Base-by-base conservation (phyloP, 2,113 vertebrate species). In the Regulus satrapa region DNA sequence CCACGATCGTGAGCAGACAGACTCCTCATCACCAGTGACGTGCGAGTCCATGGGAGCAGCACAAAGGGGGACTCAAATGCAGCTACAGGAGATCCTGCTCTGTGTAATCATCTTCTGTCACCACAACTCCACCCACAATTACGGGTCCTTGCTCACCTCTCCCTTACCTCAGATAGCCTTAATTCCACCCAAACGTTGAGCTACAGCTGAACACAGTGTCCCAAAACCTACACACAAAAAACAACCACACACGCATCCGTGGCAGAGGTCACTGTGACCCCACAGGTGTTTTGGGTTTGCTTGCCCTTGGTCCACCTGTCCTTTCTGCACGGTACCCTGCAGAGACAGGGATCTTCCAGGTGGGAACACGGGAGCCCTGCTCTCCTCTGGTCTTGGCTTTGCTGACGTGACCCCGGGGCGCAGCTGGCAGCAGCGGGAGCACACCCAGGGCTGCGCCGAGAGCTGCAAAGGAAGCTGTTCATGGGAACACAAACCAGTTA, bases 201-300 rank as follows among this genome's bases (percentile, higher is more conserved):
- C 73, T 48, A 14, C 31, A 40, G 34, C 61, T 36, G 8, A 38
- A 18, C 28, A 2, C 0, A 1, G 32, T 28, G 34, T 17, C 25
- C 0, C 0, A 31, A 32, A 54, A 3, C 2, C 4, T 1, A 18
- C 21, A n/a, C n/a, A n/a, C n/a, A n/a, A n/a, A n/a, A n/a, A n/a
- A n/a, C n/a, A 18, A 1, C 4, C 45, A 12, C 2, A 1, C 19
- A 3, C 0, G 0, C 2, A 7, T 2, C 9, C 12, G 4, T 1
- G 14, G 56, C 18, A 25, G n/a, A 5, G 43, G 81, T 6, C 34
- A 9, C 1, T 0, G 8, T 12, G 45, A 43, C 31, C 55, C 7
- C 16, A 0, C 18, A 17, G 43, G 20, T 14, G 12, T 18, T 41
- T 16, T 24, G n/a, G 52, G 36, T 25, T n/a, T 32, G 20, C 56